Evolutionary conservation across 2,888 invertebrate species (phyloP).

Genomic region (Orchesella flavescens): DNA sequence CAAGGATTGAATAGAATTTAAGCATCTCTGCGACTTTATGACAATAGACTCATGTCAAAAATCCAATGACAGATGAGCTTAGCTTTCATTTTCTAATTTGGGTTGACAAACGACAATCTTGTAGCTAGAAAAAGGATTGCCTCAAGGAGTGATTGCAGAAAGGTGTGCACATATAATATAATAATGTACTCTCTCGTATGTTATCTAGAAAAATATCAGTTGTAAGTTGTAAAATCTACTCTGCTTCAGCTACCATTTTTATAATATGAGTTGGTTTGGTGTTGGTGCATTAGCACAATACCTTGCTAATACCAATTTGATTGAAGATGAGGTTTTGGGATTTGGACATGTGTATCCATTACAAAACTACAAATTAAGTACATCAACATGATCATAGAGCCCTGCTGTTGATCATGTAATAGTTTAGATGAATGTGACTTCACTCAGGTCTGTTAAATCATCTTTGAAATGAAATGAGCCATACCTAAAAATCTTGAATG

Average conservation of each 20-base stretch:
- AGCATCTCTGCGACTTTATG: not conserved
- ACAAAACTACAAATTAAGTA: too few relatives aligned
- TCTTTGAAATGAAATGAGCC: not conserved
- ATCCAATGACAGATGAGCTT: conserved; percentile 46
- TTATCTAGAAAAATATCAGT: too few relatives aligned
- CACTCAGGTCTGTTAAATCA: not conserved
- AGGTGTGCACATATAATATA: too few relatives aligned
- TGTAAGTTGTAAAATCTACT: not conserved
- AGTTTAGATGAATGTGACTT: too few relatives aligned
- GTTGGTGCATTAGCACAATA: too few relatives aligned
- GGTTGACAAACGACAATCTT: conserved; percentile 56
- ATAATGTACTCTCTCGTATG: not conserved
- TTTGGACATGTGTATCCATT: too few relatives aligned
- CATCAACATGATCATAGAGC: too few relatives aligned
- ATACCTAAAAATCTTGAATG: not conserved
- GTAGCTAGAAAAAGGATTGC: conserved; percentile 23
- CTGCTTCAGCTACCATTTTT: too few relatives aligned
- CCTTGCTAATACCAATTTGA: too few relatives aligned
- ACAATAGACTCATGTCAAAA: conserved; percentile 36
- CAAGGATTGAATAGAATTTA: not conserved
- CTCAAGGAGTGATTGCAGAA: conserved; percentile 15
- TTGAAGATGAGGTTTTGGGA: too few relatives aligned
- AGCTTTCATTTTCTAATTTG: conserved; percentile 61
- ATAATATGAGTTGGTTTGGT: too few relatives aligned
- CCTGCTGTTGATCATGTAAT: too few relatives aligned